Percentiles rank a stretch among this genome's conserved stretches.
Evolutionary conservation across 2,113 vertebrate genomes (phyloP).

Genomic region (Anhinga rufa): DNA sequence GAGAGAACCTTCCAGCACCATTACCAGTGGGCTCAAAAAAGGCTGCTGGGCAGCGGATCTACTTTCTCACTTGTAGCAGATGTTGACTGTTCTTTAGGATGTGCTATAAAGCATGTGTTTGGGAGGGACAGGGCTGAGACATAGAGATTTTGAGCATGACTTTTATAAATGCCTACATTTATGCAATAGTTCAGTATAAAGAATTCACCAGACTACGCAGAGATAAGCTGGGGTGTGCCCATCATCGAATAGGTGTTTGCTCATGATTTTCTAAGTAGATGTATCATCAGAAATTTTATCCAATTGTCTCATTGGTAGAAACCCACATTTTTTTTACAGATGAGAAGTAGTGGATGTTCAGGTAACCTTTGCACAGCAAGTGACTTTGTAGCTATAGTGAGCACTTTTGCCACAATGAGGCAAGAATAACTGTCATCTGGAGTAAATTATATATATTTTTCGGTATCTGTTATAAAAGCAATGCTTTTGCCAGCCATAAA

Average conservation of each 20-base stretch:
- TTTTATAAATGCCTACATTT: background rate
- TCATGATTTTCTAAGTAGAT: background rate
- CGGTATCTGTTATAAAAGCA: background rate
- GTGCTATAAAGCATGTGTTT: fast-evolving
- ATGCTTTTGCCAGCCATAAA: background rate
- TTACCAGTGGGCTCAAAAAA: background rate
- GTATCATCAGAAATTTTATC: background rate
- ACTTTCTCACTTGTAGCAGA: background rate
- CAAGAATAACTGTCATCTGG: background rate
- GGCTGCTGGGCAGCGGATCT: background rate
- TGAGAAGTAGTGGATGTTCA: background rate
- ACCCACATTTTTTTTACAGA: background rate
- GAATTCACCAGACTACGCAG: background rate
- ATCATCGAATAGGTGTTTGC: background rate
- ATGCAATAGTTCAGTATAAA: background rate
- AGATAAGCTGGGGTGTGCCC: background rate
- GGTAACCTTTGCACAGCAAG: background rate
- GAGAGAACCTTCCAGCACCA: background rate
- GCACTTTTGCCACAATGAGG: background rate
- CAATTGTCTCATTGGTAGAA: background rate
- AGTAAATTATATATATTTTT: background rate
- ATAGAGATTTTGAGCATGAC: background rate
- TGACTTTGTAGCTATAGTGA: background rate
- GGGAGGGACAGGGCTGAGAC: background rate
- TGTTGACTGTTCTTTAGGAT: background rate